phyloP scores from a whole-genome alignment of 2,113 vertebrate species.

The Chionis minor region DNA sequence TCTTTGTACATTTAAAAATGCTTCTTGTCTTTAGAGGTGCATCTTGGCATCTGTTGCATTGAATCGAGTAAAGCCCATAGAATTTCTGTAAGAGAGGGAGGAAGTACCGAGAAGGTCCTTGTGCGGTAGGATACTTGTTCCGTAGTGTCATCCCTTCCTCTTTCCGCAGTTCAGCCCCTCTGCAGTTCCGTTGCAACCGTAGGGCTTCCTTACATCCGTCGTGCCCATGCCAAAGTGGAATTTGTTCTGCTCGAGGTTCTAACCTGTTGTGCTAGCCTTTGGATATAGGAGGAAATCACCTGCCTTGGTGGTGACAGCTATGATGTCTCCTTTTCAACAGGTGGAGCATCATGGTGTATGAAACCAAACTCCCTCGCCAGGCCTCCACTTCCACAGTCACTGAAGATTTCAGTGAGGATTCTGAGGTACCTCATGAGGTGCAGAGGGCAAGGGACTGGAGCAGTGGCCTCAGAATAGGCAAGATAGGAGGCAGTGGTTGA shows the following conservation, averaged over 20 bases:
- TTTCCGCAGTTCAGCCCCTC: background rate
- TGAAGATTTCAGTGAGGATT: constrained; percentile 90
- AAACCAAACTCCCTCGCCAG: constrained; percentile 91
- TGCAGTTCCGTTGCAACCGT: background rate
- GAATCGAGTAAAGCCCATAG: background rate
- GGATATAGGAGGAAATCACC: background rate
- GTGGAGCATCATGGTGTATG: constrained; percentile 98
- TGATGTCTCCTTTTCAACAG: constrained; percentile 65
- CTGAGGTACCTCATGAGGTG: constrained; percentile 79
- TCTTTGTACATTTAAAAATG: background rate
- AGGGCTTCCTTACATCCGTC: background rate
- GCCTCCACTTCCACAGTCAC: constrained; percentile 82
- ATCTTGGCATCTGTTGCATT: background rate
- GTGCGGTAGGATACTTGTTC: background rate
- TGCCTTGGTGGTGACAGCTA: background rate
- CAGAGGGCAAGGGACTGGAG: background rate
- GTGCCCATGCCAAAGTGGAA: background rate
- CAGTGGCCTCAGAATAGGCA: background rate
- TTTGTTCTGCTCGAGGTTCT: background rate
- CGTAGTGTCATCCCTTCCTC: background rate
- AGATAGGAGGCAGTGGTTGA: background rate
- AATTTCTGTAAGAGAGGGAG: background rate
- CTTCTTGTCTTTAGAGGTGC: background rate
- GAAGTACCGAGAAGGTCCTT: background rate
- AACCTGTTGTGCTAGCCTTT: background rate